Evolutionary conservation across 1,140 invertebrate genomes (phyloP), one percentile per base, ranked within the genome.

Genomic region (Gyrodactylus salaris): DNA sequence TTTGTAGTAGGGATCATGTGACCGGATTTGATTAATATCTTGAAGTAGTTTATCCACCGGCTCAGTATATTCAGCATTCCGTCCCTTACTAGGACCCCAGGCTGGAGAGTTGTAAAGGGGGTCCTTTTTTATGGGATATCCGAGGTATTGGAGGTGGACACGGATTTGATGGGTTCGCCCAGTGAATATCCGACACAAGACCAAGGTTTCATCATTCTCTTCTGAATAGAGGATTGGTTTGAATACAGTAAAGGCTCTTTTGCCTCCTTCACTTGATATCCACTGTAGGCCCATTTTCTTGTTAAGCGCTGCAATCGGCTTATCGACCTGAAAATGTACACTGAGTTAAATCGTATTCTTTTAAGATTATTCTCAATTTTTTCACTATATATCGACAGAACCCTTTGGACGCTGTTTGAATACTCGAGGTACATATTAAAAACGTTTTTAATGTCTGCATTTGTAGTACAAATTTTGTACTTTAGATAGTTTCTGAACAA

Each of bases 121-220:
- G 81, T 98, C 94, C 79, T 96, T 96, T 0, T 93, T 86, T 74
- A 98, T 94, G 0, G 94, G 94, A 83, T 89, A 89, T 88, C 88
- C 93, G 76, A 97, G 84, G 81, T 89, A 98, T 79, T 98, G 94
- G 34, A 97, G 84, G 82, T 98, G 94, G n/a, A 98, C 91, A 75
- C 94, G 84, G 75, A 98, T 97, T 81, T 98, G 94, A 81, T 98
- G 94, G 86, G 96, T 98, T 75, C 94, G 83, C 0, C 94, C 94
- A 0, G 93, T 96, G 76, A 77, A 77, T 70, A 76, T 78, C 79
- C 80, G 72, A 69, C 76, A 76, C 54, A 73, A 26, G 68, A 70
- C 24, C 1, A 75, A 22, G 7, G 71, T 23, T 1, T 2, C 21
- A 75, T 71, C 23, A 1, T 1, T 21, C 7, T 34, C 26, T 34